These are phyloP conservation scores for Formica selysi DNA, from an alignment of 1,140 invertebrate species.

Conservation along the genomic window DNA sequence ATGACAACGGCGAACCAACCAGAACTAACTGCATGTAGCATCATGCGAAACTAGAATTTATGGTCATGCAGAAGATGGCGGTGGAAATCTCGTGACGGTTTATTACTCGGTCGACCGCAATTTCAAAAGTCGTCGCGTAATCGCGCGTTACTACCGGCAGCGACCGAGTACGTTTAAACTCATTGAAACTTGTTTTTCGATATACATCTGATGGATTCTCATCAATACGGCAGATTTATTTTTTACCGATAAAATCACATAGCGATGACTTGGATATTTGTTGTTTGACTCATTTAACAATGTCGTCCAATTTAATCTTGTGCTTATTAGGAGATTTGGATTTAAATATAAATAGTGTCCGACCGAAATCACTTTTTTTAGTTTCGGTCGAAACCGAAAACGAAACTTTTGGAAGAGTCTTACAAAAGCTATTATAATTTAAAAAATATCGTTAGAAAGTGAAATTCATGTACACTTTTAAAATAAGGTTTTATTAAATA, in stretches of 20 bases:
- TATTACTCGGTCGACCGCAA: background rate
- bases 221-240: background rate
- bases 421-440: too few species aligned
- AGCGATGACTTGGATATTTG: background rate
- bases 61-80: background rate
- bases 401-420: too few species aligned
- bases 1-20: background rate
- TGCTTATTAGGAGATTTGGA: background rate
- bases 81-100: background rate
- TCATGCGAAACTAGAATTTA: background rate
- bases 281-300: background rate
- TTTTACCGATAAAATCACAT: slow-evolving; percentile 15
- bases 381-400: too few species aligned
- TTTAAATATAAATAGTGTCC: background rate
- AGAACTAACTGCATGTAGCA: background rate
- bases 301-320: background rate
- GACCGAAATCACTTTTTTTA: too few species aligned
- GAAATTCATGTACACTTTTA: too few species aligned
- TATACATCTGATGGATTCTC: background rate
- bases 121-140: slow-evolving; percentile 14
- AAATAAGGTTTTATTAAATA: too few species aligned
- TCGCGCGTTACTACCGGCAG: background rate
- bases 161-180: background rate
- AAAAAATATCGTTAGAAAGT: too few species aligned
- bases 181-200: background rate